phyloP scores from a whole-genome alignment of 2,113 vertebrate species.

The Microcebus tavaratra region DNA sequence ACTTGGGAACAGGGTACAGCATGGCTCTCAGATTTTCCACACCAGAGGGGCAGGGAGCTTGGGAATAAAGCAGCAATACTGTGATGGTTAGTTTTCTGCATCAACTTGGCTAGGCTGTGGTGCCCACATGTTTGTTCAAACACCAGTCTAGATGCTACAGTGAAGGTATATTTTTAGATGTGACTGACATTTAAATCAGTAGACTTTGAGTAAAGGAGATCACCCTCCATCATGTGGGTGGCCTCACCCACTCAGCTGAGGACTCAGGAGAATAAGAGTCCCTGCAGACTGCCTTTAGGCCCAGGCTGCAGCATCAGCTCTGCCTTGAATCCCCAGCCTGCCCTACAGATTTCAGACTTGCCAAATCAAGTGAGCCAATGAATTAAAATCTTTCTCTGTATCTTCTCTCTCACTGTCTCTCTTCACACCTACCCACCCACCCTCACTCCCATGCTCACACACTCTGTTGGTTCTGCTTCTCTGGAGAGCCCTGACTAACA shows the following conservation, averaged over 20 bases:
- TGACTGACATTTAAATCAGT: neutral
- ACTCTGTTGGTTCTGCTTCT: neutral
- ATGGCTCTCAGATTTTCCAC: neutral
- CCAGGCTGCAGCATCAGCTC: neutral
- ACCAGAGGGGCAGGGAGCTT: too few species aligned
- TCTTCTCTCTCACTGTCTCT: neutral
- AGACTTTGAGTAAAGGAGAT: neutral
- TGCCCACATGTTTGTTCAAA: neutral
- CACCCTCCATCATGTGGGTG: too few species aligned
- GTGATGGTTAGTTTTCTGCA: neutral
- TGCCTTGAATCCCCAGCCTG: neutral
- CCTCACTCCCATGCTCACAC: neutral
- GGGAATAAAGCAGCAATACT: neutral
- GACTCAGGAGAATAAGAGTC: neutral
- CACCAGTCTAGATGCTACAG: neutral
- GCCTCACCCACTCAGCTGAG: neutral
- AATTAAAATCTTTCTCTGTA: neutral
- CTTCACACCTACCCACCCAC: neutral
- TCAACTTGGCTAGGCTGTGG: neutral
- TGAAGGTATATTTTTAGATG: neutral
- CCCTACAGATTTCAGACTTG: neutral
- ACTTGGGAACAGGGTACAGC: neutral
- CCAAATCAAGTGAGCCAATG: neutral
- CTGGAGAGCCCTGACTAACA: neutral
- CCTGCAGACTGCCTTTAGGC: neutral